These are phyloP conservation scores for Marisa cornuarietis DNA, from an alignment of 1,140 invertebrate genomes.

Conservation along the genomic window DNA sequence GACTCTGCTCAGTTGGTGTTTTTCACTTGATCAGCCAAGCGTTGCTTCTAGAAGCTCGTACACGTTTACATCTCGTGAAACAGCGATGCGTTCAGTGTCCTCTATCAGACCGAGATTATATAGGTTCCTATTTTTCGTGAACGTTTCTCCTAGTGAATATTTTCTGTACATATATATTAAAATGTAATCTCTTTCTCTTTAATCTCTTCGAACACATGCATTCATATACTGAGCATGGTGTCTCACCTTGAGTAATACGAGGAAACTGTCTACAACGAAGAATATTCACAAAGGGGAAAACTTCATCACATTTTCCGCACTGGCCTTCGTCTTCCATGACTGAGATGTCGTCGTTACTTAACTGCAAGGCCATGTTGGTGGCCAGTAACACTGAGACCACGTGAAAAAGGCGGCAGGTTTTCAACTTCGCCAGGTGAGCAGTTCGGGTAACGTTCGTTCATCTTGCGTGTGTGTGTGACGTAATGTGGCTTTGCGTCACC, in stretches of 20 bases:
- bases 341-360: neutral
- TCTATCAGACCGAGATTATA: too few species aligned
- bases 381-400: neutral
- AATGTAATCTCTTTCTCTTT: neutral
- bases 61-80: too few species aligned
- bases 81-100: too few species aligned
- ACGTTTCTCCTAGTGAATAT: too few species aligned
- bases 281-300: neutral
- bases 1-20: too few species aligned
- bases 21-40: too few species aligned
- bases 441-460: neutral
- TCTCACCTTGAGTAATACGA: neutral
- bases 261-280: neutral
- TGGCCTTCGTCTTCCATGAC: slow-evolving; percentile 5
- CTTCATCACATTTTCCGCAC: slow-evolving; percentile 1
- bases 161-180: neutral
- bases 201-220: neutral
- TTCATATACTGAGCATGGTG: neutral
- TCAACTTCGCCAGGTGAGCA: neutral
- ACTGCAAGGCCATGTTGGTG: neutral
- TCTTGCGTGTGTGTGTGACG: neutral
- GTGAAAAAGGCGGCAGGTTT: neutral
- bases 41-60: too few species aligned
- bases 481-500: neutral
- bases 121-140: too few species aligned